Evolutionary conservation across 23 tunicate genomes (phyloP), one percentile per base, ranked within the genome.

Genomic region (Diplosoma virens): DNA sequence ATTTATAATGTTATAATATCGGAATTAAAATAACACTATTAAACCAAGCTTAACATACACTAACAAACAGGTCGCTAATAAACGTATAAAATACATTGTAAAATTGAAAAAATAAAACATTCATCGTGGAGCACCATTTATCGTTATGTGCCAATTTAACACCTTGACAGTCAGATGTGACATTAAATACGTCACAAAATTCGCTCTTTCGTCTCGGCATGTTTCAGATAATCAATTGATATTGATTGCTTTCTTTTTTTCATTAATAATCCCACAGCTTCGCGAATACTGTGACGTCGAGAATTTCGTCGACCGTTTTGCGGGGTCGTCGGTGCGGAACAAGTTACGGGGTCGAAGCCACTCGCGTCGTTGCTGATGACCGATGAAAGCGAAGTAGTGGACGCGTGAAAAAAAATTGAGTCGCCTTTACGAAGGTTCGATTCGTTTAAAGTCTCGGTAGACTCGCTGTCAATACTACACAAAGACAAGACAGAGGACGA

Each of bases 261-360:
- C 33, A 80, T 54, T 11, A 80, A 33, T 25, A 31, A 77, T 11
- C 61, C 65, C 21, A 80, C 84, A 16, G 84, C 60, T 53, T 67
- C 84, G 2, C 84, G 84, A 26, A 80, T 69, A 55, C 77, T 80
- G 0, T 77, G 67, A 1, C 84, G 52, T 0, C 84, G 76, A 1
- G 84, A 34, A 32, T 80, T 80, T 32, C 25, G 24, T 4, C 3
- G 18, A 47, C 48, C 30, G 22, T 80, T 80, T 3, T 32, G 64
- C 0, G 84, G 84, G 2, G 76, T 25, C 25, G 67, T 55, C 1
- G 77, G 84, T 22, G 77, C 77, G 1, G 84, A 80, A 22, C n/a
- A 7, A 34, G 84, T 27, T 1, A 50, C 33, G 34, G 66, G 55
- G 18, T 55, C 37, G 9, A 66, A 25, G 33, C 33, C 77, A 22